These are phyloP conservation scores for Corapipo altera DNA, from an alignment of 2,113 vertebrate genomes.

Conservation along the genomic window DNA sequence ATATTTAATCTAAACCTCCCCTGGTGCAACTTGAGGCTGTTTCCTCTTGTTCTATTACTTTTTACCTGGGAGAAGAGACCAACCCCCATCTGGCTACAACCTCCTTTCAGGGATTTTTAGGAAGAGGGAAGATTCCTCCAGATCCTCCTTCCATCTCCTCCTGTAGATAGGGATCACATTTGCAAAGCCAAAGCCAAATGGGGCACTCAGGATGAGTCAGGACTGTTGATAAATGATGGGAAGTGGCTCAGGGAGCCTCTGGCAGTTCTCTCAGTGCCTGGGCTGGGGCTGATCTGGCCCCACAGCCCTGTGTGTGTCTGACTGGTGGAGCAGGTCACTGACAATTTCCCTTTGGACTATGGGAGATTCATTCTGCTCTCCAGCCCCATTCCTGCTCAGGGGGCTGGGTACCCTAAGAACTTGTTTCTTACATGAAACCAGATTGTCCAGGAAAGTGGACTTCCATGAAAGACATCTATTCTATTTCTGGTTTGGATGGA, in stretches of 20 bases:
- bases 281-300: neutral
- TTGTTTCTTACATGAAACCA: neutral
- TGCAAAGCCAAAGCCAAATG: neutral
- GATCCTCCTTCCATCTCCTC: neutral
- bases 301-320: neutral
- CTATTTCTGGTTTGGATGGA: neutral
- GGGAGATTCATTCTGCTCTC: neutral
- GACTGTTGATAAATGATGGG: neutral
- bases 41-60: neutral
- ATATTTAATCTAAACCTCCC: neutral
- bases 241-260: neutral
- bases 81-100: rapidly evolving
- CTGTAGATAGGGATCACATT: neutral
- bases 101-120: neutral
- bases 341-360: neutral
- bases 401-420: neutral
- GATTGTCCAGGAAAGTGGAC: neutral
- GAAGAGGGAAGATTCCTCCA: neutral
- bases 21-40: rapidly evolving
- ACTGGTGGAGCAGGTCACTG: neutral
- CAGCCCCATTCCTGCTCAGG: neutral
- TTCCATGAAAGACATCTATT: neutral
- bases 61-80: too few relatives aligned
- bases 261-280: neutral
- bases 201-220: neutral